Conservation (phyloP, 2,797 vertebrate genomes). For the Brachymystax lenok region DNA sequence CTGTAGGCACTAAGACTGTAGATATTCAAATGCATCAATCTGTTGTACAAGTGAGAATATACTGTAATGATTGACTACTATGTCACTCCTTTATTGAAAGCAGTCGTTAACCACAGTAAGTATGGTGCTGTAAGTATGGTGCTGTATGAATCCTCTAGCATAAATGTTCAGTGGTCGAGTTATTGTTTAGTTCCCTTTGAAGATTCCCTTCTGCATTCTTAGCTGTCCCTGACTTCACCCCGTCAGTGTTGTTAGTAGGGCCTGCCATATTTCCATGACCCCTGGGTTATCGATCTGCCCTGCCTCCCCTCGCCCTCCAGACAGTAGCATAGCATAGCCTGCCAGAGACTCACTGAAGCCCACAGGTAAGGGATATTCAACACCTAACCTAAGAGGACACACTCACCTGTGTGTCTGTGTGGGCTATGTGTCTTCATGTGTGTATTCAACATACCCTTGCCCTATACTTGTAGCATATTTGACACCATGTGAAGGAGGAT, state of each 20-base stretch:
- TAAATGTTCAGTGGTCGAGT: no score
- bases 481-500: background rate
- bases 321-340: slow-evolving; percentile 14
- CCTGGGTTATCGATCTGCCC: slow-evolving; percentile 12
- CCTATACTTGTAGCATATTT: background rate
- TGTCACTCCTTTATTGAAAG: background rate
- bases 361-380: slow-evolving; percentile 67
- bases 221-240: background rate
- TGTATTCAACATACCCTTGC: background rate
- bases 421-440: slow-evolving; percentile 5
- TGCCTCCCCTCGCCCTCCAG: slow-evolving; percentile 21
- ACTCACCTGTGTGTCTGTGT: slow-evolving; percentile 50
- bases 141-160: background rate
- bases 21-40: no score
- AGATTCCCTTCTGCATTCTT: background rate
- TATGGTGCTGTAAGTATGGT: background rate
- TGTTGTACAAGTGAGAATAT: no score
- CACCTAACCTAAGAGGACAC: slow-evolving; percentile 48
- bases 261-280: background rate
- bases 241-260: no score
- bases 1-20: background rate
- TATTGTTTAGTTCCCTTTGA: background rate
- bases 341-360: slow-evolving; percentile 44
- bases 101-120: background rate
- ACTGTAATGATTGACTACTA: background rate